Conservation (phyloP, 2,888 invertebrate genomes). For the Phrixothrix hirtus region DNA sequence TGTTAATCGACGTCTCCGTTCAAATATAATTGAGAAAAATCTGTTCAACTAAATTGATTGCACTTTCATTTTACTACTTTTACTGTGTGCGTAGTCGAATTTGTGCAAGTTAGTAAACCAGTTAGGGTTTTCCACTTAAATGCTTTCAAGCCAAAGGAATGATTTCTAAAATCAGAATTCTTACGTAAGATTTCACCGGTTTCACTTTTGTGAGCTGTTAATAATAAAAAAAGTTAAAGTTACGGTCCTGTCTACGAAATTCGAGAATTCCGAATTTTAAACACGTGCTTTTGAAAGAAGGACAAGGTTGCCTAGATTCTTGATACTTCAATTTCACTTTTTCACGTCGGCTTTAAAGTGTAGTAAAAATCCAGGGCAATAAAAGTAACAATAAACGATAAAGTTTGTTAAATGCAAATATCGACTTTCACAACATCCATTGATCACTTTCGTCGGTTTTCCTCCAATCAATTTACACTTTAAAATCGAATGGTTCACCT, state of each 20-base stretch:
- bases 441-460: no score
- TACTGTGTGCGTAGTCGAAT: slow-evolving; percentile 1
- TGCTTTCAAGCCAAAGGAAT: neutral
- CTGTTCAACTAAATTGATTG: neutral
- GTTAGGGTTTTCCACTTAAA: neutral
- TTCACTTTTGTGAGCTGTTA: no score
- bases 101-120: neutral
- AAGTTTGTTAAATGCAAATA: no score
- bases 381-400: no score
- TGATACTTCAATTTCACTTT: neutral
- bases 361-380: no score
- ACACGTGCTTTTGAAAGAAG: slow-evolving; percentile 18
- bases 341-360: no score
- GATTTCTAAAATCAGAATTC: neutral
- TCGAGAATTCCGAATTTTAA: neutral
- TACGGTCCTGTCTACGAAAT: neutral
- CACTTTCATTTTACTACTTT: slow-evolving; percentile 25
- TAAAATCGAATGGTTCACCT: no score
- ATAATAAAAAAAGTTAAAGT: no score
- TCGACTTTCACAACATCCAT: no score
- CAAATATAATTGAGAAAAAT: no score
- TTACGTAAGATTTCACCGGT: no score
- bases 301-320: slow-evolving; percentile 12
- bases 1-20: slow-evolving; percentile 6
- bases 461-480: no score